phyloP scores from a whole-genome alignment of 2,888 invertebrate genomes.

The Philereme transversata region DNA sequence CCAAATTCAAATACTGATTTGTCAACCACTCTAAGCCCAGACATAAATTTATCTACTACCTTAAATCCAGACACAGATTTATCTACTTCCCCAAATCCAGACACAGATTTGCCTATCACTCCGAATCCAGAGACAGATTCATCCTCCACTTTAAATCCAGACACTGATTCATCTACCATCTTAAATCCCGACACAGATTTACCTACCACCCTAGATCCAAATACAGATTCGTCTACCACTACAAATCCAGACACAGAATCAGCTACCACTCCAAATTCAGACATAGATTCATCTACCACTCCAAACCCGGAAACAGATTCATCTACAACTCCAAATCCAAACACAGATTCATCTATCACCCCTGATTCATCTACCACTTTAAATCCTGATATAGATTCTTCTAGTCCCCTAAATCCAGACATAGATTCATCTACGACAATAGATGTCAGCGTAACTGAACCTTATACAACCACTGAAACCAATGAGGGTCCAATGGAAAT shows the following conservation, averaged over 20 bases:
- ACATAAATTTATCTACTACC: no score
- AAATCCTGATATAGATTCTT: background rate
- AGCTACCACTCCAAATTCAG: background rate
- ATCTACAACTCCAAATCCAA: conserved; percentile 9
- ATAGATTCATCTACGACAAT: conserved; percentile 6
- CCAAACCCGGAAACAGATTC: conserved; percentile 11
- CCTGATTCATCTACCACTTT: background rate
- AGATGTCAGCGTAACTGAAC: conserved; percentile 5
- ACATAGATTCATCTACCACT: no score
- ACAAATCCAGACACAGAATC: conserved; percentile 1
- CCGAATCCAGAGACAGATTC: background rate
- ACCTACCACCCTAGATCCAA: conserved; percentile 11
- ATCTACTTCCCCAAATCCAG: conserved; percentile 3
- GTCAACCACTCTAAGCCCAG: conserved; percentile 12
- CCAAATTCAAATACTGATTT: conserved; percentile 6
- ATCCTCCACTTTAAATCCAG: conserved; percentile 15
- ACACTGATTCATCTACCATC: no score
- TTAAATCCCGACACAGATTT: conserved; percentile 13
- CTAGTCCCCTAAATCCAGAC: no score
- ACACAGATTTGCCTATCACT: no score
- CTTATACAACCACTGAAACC: background rate
- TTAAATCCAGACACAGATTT: conserved; percentile 14
- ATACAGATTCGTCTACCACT: conserved; percentile 17
- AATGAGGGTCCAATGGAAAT: background rate
- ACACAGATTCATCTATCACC: conserved; percentile 1